Evolutionary conservation across 2,113 vertebrate species (phyloP), one percentile per base, ranked within the genome.

Genomic region (Pelodiscus sinensis): DNA sequence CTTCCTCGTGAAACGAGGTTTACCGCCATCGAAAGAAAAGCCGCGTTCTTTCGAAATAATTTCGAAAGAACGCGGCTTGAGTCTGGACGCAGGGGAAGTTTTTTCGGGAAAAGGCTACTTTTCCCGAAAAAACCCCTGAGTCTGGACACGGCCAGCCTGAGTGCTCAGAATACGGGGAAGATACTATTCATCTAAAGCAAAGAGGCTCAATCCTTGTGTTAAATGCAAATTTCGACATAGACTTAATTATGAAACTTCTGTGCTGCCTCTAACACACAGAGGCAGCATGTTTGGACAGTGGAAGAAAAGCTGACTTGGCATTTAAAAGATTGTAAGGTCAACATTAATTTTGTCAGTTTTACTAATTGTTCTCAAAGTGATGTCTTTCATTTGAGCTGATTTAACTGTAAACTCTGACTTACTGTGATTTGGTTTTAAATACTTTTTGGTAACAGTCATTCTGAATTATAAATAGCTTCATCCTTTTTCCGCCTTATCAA

Each of bases 401-500:
- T 97, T 97, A 95, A 97, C 94, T 94, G 81, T 92, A 97, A 97
- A 94, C 19, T 86, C 83, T 95, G 81, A 93, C 79, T 94, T 84
- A 83, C 14, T 88, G 82, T 62, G 73, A 94, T 81, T 96, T 96
- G 81, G 83, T 87, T 96, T 96, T 94, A 97, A 97, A 96, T 91
- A 94, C 86, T 68, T 97, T 88, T 94, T 92, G 79, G 62, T 95
- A 93, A 94, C 51, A 88, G 84, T 94, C 95, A 94, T 96, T 86
- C 81, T 95, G 79, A 96, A 94, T 96, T 97, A 97, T 95, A 97
- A 97, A 97, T 96, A 95, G 86, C 78, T 94, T 97, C 92, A 97
- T 97, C 50, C 62, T 92, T 97, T 87, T 97, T 97, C 93, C 35
- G 94, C 86, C 96, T 97, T 97, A 97, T 97, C 96, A 92, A 94